Conservation (phyloP, 2,888 invertebrate genomes). For the Himalopsyche anomala region DNA sequence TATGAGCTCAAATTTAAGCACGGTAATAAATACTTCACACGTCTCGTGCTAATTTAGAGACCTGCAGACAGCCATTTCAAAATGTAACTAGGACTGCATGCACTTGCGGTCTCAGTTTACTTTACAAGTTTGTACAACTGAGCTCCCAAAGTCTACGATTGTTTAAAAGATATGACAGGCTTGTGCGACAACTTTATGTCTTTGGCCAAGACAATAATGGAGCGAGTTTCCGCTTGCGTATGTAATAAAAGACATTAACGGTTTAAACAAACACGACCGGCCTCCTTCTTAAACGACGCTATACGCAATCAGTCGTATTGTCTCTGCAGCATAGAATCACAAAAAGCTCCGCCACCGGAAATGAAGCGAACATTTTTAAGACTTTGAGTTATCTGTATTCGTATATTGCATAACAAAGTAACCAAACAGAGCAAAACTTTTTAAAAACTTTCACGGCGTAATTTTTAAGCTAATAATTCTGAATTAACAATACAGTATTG, state of each 20-base stretch:
- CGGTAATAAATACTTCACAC: not conserved
- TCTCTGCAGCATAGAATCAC: not conserved
- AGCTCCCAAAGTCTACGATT: constrained; percentile 11
- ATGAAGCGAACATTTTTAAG: not conserved
- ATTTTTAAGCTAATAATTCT: too few species aligned
- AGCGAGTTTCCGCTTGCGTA: not conserved
- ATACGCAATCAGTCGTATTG: constrained; percentile 11
- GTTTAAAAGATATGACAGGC: constrained; percentile 29
- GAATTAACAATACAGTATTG: too few species aligned
- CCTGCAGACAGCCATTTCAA: not conserved
- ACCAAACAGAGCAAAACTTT: too few species aligned
- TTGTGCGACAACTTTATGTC: constrained; percentile 25
- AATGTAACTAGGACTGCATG: not conserved
- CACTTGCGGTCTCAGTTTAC: not conserved
- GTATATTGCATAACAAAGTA: too few species aligned
- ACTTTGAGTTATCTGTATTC: not conserved
- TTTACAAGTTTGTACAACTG: not conserved
- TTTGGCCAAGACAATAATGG: constrained; percentile 23
- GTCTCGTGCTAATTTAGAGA: not conserved
- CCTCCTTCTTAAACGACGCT: constrained; percentile 19
- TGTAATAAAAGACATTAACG: constrained; percentile 34
- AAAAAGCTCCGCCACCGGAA: not conserved
- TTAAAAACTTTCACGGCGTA: too few species aligned
- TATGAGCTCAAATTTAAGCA: too few species aligned
- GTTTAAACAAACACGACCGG: constrained; percentile 18